phyloP scores from a whole-genome alignment of 2,797 vertebrate genomes.

The Glossophaga mutica region DNA sequence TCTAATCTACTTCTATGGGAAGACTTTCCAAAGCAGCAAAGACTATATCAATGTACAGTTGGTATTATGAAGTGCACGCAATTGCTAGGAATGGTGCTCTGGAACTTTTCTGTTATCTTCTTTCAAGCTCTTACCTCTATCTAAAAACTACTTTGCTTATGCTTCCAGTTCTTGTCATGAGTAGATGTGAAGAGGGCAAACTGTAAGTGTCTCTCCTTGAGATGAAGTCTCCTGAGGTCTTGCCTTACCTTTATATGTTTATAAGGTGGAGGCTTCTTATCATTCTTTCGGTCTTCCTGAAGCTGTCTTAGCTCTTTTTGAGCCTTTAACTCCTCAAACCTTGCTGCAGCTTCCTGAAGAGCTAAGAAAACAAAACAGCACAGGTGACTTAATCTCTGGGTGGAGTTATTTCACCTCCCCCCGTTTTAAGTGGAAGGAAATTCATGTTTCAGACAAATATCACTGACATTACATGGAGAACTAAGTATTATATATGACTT shows the following conservation, averaged over 20 bases:
- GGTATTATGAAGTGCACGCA: not conserved
- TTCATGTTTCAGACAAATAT: not conserved
- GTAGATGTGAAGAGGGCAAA: not conserved
- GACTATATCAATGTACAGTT: not conserved
- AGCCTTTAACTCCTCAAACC: constrained; percentile 96
- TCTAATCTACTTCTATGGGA: not conserved
- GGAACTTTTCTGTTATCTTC: not conserved
- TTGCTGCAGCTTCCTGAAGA: constrained; percentile 93
- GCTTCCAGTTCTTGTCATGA: not conserved
- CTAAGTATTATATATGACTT: not conserved
- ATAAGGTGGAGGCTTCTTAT: constrained; percentile 97
- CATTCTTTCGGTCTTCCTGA: constrained; percentile 95
- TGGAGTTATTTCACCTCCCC: not conserved
- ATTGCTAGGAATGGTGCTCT: not conserved
- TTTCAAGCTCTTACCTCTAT: not conserved
- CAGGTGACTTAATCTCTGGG: not conserved
- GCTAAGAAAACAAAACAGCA: constrained; percentile 82
- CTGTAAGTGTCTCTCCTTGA: not conserved
- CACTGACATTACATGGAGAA: not conserved
- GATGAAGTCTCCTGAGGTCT: not conserved
- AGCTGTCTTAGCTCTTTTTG: constrained; percentile 96
- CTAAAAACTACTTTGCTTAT: not conserved
- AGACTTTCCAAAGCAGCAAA: not conserved
- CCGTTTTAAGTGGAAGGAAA: not conserved
- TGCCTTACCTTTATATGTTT: constrained; percentile 95